Evolutionary conservation across 2,113 vertebrate genomes (phyloP).

Genomic region (Macquaria australasica): DNA sequence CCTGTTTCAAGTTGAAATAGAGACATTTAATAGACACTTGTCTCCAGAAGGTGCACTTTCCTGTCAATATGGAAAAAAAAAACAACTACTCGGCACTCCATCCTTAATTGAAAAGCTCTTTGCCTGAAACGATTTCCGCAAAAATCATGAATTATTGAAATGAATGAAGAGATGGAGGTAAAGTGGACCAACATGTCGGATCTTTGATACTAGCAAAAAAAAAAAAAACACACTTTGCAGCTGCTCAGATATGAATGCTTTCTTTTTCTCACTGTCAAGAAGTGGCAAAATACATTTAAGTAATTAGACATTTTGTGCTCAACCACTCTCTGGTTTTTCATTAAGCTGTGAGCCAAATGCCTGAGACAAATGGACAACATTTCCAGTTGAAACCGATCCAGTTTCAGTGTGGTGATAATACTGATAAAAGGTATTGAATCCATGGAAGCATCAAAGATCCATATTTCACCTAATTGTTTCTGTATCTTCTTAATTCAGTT

Average conservation of each 20-base stretch:
- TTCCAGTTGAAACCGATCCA: slow-evolving; percentile 39
- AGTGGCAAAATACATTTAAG: slow-evolving; percentile 47
- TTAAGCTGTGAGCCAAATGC: slow-evolving; percentile 29
- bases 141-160: slow-evolving; percentile 78
- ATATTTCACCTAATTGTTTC: slow-evolving; percentile 8
- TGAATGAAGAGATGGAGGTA: slow-evolving; percentile 50
- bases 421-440: slow-evolving; percentile 43
- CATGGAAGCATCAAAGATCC: slow-evolving; percentile 9
- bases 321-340: slow-evolving; percentile 27
- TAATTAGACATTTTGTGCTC: slow-evolving; percentile 33
- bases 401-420: slow-evolving; percentile 23
- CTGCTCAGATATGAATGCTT: slow-evolving; percentile 15
- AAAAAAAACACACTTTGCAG: slow-evolving; percentile 26
- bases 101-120: slow-evolving; percentile 75
- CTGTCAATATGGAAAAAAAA: slow-evolving; percentile 38
- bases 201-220: slow-evolving; percentile 52
- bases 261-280: slow-evolving; percentile 24
- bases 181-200: slow-evolving; percentile 55
- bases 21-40: slow-evolving; percentile 51
- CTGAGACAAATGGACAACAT: slow-evolving; percentile 26
- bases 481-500: neutral
- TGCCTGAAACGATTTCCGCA: slow-evolving; percentile 64
- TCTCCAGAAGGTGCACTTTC: slow-evolving; percentile 56
- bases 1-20: slow-evolving; percentile 51
- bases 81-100: slow-evolving; percentile 31